Conservation (phyloP, 2,113 vertebrate genomes). For the Emydura subglobosa region DNA sequence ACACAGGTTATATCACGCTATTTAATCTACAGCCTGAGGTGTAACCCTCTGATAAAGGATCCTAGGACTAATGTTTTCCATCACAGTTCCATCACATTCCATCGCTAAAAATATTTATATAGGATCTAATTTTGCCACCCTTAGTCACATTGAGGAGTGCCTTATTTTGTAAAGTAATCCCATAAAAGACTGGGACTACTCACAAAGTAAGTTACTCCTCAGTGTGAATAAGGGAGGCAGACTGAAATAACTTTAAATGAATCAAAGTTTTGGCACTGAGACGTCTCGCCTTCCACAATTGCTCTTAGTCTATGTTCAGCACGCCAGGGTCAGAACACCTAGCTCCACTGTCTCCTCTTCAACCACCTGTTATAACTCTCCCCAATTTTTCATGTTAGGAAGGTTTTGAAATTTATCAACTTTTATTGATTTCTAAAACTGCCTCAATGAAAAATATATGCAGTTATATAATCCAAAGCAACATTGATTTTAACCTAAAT, state of each 20-base stretch:
- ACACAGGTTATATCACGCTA: background rate
- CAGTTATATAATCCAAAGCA: background rate
- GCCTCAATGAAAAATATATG: background rate
- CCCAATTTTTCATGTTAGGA: background rate
- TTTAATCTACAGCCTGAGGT: background rate
- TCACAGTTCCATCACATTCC: background rate
- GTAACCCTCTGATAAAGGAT: constrained; percentile 4
- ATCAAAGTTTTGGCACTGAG: background rate
- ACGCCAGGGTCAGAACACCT: rapidly evolving
- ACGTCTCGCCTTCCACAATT: background rate
- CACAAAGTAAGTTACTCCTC: background rate
- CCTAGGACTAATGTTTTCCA: background rate
- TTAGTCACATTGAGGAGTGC: background rate
- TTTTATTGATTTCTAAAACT: background rate
- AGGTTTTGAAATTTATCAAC: background rate
- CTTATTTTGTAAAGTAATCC: constrained; percentile 43
- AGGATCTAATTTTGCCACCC: background rate
- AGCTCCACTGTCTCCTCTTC: rapidly evolving
- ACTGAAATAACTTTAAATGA: constrained; percentile 15
- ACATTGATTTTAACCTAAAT: background rate
- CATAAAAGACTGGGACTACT: constrained; percentile 54
- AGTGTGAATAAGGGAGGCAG: background rate
- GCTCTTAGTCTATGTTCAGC: background rate
- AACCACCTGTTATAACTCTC: background rate
- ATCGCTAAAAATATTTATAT: background rate